A percentile compares a stretch with the other conserved stretches of the same genome.
Conservation (phyloP, 1,140 invertebrate genomes). For the Drosophila repleta region DNA sequence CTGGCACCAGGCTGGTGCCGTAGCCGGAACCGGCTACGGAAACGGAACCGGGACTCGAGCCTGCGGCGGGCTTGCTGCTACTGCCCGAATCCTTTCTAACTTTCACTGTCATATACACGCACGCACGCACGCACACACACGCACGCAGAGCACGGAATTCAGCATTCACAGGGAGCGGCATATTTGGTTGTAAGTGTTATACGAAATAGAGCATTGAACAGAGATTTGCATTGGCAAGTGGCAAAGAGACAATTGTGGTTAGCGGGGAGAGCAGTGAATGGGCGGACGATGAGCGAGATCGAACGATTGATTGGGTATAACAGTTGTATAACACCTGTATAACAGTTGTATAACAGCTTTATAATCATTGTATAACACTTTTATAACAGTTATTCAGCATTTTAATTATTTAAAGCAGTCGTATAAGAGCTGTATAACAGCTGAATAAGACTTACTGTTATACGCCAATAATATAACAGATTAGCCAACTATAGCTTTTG, state of each 20-base stretch:
- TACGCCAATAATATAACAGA: no score
- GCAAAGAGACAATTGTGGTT: constrained; percentile 10
- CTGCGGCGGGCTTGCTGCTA: constrained; percentile 41
- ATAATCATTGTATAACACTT: neutral
- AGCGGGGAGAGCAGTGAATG: constrained; percentile 4
- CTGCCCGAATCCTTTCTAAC: constrained; percentile 62
- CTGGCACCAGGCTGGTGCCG: constrained; percentile 22
- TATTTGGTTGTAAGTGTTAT: constrained; percentile 14
- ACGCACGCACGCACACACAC: constrained; percentile 1
- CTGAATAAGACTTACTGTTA: no score
- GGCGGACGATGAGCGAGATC: constrained; percentile 8
- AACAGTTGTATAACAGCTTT: neutral
- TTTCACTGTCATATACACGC: constrained; percentile 47
- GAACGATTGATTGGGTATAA: constrained; percentile 13
- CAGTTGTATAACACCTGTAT: constrained; percentile 8
- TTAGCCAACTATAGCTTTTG: no score
- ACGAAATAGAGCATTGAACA: constrained; percentile 62
- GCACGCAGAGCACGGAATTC: constrained; percentile 10
- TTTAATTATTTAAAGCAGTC: constrained; percentile 2
- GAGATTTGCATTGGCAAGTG: constrained; percentile 40
- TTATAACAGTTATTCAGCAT: neutral
- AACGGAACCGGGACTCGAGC: constrained; percentile 15
- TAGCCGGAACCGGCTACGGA: constrained; percentile 25
- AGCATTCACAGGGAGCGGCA: constrained; percentile 32
- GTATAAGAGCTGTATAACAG: neutral